These are phyloP conservation scores for Cnemophilus loriae DNA, from an alignment of 2,113 vertebrate species.

Conservation along the genomic window DNA sequence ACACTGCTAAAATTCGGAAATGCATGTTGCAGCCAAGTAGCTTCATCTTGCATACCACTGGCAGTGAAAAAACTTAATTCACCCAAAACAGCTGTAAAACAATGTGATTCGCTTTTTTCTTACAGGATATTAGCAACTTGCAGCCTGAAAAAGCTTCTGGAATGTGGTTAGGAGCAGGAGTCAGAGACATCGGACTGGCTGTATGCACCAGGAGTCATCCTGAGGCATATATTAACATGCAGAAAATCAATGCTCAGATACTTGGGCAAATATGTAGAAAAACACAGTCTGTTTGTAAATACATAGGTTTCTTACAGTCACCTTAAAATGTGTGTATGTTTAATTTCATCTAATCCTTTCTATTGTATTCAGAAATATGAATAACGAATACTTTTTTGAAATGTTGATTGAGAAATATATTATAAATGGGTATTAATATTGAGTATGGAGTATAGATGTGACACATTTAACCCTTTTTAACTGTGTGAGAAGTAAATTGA, in stretches of 20 bases:
- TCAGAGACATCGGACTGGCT: not conserved
- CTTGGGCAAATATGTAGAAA: not conserved
- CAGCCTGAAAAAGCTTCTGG: not conserved
- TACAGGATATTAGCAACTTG: not conserved
- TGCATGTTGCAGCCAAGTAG: not conserved
- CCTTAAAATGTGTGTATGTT: not conserved
- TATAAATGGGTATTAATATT: not conserved
- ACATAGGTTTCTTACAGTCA: fast-evolving
- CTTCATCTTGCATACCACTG: not conserved
- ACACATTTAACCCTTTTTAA: not conserved
- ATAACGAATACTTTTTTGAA: not conserved
- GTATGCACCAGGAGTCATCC: not conserved
- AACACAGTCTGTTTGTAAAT: not conserved
- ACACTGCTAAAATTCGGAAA: not conserved
- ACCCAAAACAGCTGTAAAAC: not conserved
- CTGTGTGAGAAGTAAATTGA: not conserved
- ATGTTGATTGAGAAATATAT: not conserved
- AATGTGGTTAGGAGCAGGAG: not conserved
- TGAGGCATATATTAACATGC: not conserved
- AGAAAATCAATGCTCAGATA: not conserved
- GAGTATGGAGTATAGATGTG: not conserved
- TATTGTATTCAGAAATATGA: not conserved
- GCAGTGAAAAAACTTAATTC: not conserved
- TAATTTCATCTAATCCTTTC: not conserved
- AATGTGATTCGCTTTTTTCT: fast-evolving